phyloP scores from a whole-genome alignment of 2,888 invertebrate genomes.

The Disparrhopalites patrizii region DNA sequence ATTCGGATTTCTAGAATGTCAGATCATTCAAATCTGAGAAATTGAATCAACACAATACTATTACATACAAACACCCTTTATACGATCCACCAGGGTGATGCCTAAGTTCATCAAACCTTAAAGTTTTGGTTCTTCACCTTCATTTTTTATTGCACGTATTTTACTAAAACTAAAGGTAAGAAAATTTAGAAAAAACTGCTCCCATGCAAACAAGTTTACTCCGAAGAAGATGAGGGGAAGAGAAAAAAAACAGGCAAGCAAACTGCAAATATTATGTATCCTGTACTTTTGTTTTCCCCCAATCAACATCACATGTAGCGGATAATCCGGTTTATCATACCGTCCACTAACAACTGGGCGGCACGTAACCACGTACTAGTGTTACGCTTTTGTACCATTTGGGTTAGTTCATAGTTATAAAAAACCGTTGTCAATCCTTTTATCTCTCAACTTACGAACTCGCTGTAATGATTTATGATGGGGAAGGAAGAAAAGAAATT shows the following conservation, averaged over 20 bases:
- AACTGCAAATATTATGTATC: neutral
- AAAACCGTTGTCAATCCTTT: no score
- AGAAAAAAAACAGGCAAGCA: neutral
- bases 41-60: no score
- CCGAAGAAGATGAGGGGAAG: no score
- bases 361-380: no score
- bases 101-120: constrained; percentile 20
- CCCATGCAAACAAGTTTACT: constrained; percentile 18
- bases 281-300: neutral
- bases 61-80: neutral
- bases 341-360: no score
- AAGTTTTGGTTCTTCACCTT: constrained; percentile 16
- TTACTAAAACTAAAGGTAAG: neutral
- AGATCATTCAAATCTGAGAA: no score
- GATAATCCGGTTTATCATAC: constrained; percentile 1
- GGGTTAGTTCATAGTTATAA: no score
- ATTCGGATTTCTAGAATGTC: no score
- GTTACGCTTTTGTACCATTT: no score
- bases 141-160: constrained; percentile 11
- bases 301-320: neutral
- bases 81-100: neutral
- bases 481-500: no score
- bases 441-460: no score
- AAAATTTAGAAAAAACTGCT: neutral
- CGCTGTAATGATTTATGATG: no score